phyloP scores from a whole-genome alignment of 2,113 vertebrate species.

The Symphodus melops region DNA sequence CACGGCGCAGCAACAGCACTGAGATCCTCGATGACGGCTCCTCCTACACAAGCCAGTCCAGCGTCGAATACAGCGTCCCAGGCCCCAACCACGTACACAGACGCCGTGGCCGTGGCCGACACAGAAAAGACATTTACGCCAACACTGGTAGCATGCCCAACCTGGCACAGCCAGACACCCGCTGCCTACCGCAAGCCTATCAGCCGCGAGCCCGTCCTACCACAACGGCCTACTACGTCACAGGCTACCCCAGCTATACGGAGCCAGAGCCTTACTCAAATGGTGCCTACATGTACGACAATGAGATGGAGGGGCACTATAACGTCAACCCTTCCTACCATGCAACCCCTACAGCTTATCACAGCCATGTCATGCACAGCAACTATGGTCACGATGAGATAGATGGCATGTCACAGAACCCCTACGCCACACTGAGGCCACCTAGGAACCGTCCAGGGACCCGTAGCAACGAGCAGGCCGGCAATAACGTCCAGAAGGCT shows the following conservation, averaged over 20 bases:
- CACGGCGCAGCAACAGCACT: conserved; percentile 94
- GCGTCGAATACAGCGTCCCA: conserved; percentile 86
- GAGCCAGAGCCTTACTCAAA: conserved; percentile 86
- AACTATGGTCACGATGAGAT: conserved; percentile 86
- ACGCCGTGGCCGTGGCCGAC: conserved; percentile 85
- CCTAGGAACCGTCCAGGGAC: conserved; percentile 82
- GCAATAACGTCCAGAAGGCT: conserved; percentile 92
- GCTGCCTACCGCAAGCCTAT: conserved; percentile 81
- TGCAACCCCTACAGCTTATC: conserved; percentile 74
- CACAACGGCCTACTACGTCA: conserved; percentile 89
- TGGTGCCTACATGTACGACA: conserved; percentile 87
- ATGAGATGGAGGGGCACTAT: conserved; percentile 93
- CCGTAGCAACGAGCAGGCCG: conserved; percentile 85
- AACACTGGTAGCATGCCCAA: conserved; percentile 97
- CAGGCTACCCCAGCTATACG: conserved; percentile 83
- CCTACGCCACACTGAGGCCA: conserved; percentile 91
- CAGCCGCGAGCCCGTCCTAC: conserved; percentile 82
- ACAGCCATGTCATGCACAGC: conserved; percentile 82
- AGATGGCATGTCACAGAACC: conserved; percentile 87
- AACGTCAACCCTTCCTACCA: conserved; percentile 87
- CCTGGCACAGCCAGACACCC: conserved; percentile 88
- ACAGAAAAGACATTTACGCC: conserved; percentile 87
- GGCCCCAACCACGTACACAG: conserved; percentile 85
- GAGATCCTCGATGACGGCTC: conserved; percentile 95
- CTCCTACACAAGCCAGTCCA: conserved; percentile 97